Evolutionary conservation across 1,140 invertebrate genomes (phyloP).

Genomic region (Cydia pomonella): DNA sequence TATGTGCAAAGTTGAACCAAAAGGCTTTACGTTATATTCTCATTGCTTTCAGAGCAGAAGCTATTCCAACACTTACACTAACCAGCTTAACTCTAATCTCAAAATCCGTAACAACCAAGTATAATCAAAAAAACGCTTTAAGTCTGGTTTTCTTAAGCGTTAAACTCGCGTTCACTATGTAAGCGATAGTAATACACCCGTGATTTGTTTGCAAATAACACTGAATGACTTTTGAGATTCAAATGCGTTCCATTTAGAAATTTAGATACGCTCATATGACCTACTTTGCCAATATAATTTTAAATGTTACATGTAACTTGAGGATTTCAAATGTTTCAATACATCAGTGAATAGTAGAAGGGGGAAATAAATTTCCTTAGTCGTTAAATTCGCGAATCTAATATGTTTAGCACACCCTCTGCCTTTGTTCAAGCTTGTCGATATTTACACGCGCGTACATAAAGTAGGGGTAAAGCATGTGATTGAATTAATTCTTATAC

Average conservation of each 20-base stretch:
- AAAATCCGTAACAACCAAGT: not conserved
- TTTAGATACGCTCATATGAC: not conserved
- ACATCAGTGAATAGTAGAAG: not conserved
- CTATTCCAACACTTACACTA: not conserved
- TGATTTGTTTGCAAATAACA: conserved; percentile 7
- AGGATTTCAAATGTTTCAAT: not conserved
- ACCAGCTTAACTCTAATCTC: not conserved
- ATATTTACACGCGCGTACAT: too few relatives aligned
- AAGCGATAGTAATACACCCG: not conserved
- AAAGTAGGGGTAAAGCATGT: too few relatives aligned
- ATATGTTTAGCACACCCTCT: too few relatives aligned
- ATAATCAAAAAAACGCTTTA: not conserved
- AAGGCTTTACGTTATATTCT: conserved; percentile 8
- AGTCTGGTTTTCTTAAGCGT: not conserved
- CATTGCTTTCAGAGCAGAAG: not conserved
- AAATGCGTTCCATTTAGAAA: not conserved
- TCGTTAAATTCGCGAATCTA: too few relatives aligned
- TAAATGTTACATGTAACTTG: conserved; percentile 1
- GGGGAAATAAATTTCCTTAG: not conserved
- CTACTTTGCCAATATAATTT: not conserved
- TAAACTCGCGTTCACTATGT: not conserved
- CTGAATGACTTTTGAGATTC: not conserved
- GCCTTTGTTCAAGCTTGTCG: too few relatives aligned
- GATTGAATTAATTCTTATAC: too few relatives aligned
- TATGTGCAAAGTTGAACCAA: conserved; percentile 18